Base-by-base conservation (phyloP, 1,140 invertebrate species). In the Lanistes nyassanus region DNA sequence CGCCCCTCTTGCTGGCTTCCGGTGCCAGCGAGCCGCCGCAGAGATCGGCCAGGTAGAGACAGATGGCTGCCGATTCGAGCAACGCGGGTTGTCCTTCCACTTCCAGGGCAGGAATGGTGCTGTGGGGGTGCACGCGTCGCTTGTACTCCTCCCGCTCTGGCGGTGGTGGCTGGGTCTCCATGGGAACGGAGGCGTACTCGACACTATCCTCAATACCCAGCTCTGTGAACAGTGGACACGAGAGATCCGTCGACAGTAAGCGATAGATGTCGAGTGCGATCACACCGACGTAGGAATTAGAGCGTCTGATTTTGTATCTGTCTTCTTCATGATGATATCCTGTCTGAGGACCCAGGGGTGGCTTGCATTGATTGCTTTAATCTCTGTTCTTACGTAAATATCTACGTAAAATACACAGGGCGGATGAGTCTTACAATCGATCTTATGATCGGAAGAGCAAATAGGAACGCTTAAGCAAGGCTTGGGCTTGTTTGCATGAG, bases 11-110 rank as follows among this genome's bases (percentile, higher is more conserved):
- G 23, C 66, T 53, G 60, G 60, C 42, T 31, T 81, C 77, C 29
- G 84, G 84, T 26, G 76, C 69, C 31, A 85, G 76, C 9, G 42
- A 47, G 19, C 77, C 74, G 23, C 77, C 76, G 71, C 81, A 81
- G 23, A 78, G 19, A 36, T 84, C 82, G n/a, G 80, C 84, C 53
- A 85, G 62, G 69, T 81, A 84, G 60, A 84, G 36, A 56, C 84
- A 85, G 66, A 85, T 82, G 39, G 84, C 84, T 16, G 79, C 84
- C 0, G 82, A 83, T 74, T 85, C 82, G 7, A 85, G 58, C 39
- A 85, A 69, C 4, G 76, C 55, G 34, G 65, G 64, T n/a, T 74
- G 69, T 0, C 77, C 80, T 23, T 83, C 80, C 3, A 80, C 39
- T 19, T 77, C 79, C n/a, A 84, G 47, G 23, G 81, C 81, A 0